Percentiles rank a stretch among this genome's conserved stretches.
Conservation (phyloP, 2,797 vertebrate species). For the Onychomys torridus region DNA sequence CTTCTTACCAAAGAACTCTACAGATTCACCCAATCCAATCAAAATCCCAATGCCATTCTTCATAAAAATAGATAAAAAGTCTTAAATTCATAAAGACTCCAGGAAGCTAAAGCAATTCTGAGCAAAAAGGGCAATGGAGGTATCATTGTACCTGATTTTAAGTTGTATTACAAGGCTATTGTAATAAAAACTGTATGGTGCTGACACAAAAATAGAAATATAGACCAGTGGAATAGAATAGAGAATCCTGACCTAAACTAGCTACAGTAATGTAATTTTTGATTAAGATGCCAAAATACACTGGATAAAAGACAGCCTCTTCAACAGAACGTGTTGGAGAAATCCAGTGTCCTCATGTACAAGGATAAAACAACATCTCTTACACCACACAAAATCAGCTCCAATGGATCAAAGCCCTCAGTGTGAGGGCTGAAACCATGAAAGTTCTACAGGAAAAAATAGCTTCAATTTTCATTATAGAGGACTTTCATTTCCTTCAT, state of each 20-base stretch:
- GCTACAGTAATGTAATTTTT: background rate
- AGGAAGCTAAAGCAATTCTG: background rate
- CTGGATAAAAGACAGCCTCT: background rate
- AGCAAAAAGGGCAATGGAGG: background rate
- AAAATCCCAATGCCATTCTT: background rate
- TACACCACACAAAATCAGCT: background rate
- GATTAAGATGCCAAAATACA: background rate
- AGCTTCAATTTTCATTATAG: background rate
- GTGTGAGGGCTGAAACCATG: background rate
- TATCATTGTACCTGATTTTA: background rate
- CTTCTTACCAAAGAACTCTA: background rate
- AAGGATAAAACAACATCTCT: background rate
- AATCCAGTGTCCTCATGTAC: background rate
- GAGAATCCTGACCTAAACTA: background rate
- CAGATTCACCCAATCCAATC: background rate
- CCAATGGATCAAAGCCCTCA: background rate
- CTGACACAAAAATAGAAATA: background rate
- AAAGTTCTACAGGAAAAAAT: background rate
- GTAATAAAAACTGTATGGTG: background rate
- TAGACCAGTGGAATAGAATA: background rate
- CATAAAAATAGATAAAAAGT: background rate
- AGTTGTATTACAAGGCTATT: background rate
- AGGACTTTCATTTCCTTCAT: background rate
- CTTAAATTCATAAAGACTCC: background rate
- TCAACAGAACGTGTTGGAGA: background rate